A percentile compares a stretch with the other conserved stretches of the same genome.
These are phyloP conservation scores for Phrynosoma platyrhinos DNA, from an alignment of 2,113 vertebrate species.

Conservation along the genomic window DNA sequence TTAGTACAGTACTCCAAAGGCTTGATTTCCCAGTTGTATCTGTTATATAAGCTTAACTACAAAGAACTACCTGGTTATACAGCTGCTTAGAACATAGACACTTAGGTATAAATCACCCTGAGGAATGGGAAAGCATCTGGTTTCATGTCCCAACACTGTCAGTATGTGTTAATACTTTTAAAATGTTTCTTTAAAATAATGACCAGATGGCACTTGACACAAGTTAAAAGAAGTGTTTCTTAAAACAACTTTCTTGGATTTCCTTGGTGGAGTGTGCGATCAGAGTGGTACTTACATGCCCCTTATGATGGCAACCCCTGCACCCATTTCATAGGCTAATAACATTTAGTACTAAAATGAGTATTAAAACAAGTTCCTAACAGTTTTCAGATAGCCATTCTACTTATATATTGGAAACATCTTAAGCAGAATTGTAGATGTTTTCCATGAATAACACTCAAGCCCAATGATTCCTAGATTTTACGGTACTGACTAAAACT, in stretches of 20 bases:
- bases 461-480: background rate
- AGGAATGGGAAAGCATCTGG: background rate
- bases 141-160: background rate
- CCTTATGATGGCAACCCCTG: background rate
- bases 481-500: no score
- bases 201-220: background rate
- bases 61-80: background rate
- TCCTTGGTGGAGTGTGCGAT: background rate
- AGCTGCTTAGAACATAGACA: background rate
- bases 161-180: background rate
- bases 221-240: background rate
- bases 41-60: background rate
- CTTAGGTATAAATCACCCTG: background rate
- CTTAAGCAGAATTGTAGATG: background rate
- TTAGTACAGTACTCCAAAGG: background rate
- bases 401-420: background rate
- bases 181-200: background rate
- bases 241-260: background rate
- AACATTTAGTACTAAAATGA: no score
- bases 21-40: background rate
- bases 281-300: background rate
- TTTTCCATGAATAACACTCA: background rate
- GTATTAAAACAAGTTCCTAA: background rate
- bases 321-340: no score
- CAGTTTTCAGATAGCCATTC: background rate